phyloP scores from a whole-genome alignment of 2,797 vertebrate species.

The Gallirallus australis region DNA sequence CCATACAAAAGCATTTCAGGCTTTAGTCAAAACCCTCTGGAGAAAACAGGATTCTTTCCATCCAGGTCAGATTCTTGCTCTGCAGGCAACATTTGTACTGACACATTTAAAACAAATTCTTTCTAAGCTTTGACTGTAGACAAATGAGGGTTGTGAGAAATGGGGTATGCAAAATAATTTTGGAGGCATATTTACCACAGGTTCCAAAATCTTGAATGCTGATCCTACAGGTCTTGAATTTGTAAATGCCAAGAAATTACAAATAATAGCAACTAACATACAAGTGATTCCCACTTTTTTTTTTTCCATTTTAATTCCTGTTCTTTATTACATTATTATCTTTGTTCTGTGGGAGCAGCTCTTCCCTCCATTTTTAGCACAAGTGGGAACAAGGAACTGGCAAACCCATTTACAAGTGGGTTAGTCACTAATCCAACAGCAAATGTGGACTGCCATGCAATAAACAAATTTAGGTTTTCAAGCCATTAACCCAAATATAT shows the following conservation, averaged over 20 bases:
- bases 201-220: neutral
- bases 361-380: neutral
- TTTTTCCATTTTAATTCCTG: neutral
- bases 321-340: neutral
- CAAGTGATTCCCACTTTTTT: neutral
- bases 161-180: neutral
- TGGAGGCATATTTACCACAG: neutral
- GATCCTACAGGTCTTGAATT: neutral
- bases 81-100: neutral
- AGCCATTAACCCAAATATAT: neutral
- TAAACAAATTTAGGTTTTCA: neutral
- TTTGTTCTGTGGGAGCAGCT: neutral
- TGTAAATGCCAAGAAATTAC: neutral
- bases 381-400: neutral
- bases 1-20: neutral
- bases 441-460: neutral
- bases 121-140: neutral
- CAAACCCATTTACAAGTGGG: neutral
- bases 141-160: neutral
- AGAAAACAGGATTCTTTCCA: neutral
- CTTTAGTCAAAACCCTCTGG: neutral
- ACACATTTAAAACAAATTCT: neutral
- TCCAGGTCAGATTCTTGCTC: neutral
- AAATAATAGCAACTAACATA: neutral
- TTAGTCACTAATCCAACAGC: neutral